Conservation (phyloP, 2,113 vertebrate species). For the Carassius auratus region DNA sequence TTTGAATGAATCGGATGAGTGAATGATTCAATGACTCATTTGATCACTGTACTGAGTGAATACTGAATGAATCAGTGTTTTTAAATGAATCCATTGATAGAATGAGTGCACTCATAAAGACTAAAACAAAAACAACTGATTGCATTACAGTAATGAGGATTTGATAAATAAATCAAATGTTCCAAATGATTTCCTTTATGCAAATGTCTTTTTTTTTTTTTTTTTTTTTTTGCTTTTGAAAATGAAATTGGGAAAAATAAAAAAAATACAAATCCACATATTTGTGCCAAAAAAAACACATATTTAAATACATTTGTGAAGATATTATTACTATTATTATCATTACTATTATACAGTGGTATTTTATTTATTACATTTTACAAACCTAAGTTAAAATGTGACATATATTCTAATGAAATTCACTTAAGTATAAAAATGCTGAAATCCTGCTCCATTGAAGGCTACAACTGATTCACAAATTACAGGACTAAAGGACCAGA, state of each 20-base stretch:
- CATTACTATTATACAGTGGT: no score
- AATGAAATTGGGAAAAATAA: no score
- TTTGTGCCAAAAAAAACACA: not conserved
- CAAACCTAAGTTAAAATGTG: not conserved
- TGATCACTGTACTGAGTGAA: no score
- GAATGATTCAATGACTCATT: not conserved
- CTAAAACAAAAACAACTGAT: no score
- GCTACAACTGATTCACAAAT: constrained; percentile 50
- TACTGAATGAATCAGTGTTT: not conserved
- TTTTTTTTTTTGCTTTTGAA: no score
- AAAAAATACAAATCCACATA: not conserved
- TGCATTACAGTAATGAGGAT: no score
- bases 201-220: no score
- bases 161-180: not conserved
- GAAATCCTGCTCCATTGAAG: constrained; percentile 7
- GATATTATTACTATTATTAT: no score
- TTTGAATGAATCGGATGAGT: not conserved
- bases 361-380: not conserved
- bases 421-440: not conserved
- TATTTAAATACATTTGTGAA: no score
- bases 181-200: no score
- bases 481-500: constrained; percentile 28
- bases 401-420: not conserved
- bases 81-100: not conserved
- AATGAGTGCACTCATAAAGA: not conserved